Evolutionary conservation across 2,113 vertebrate genomes (phyloP), one percentile per base, ranked within the genome.

Genomic region (Trematomus loennbergii): DNA sequence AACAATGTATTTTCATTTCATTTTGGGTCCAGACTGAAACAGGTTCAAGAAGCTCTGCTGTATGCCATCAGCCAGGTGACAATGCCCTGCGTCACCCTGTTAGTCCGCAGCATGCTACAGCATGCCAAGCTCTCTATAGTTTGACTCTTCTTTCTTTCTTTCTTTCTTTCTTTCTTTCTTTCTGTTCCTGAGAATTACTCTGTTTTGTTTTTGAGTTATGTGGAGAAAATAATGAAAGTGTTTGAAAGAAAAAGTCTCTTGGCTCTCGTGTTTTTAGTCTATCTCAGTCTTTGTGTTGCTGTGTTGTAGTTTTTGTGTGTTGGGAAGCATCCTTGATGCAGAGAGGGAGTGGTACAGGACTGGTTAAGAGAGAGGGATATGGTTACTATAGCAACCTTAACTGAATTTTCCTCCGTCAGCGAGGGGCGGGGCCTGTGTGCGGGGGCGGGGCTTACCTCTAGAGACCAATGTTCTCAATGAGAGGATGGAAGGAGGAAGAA

Each of bases 211-310:
- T 92, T 91, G 83, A 90, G 87, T 91, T 91, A 74, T 92, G 90
- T 93, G 92, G 83, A 92, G 90, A 93, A 90, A 91, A 89, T 86
- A 92, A 92, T 91, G 88, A 93, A 94, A 93, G 91, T 92, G 90
- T 94, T 94, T 93, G 74, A 93, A 91, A 91, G 84, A 91, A 93
- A 91, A 83, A 12, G 11, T 55, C 72, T 61, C 33, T 29, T 52
- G 77, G 16, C 79, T 87, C 18, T 52, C 45, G 61, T 91, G 50
- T 87, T 64, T 87, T 81, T 66, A 36, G 12, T 78, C 5, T 70
- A 10, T 49, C 15, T 57, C 20, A 20, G 18, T 12, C 36, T 71
- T 64, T 53, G 22, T 15, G 9, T 50, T 12, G 48, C 36, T 13
- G 18, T 49, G 36, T 20, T 72, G 65, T 64, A 40, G n/a, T 75